Conservation (phyloP, 2,888 invertebrate genomes). For the Ophioninae sp. region DNA sequence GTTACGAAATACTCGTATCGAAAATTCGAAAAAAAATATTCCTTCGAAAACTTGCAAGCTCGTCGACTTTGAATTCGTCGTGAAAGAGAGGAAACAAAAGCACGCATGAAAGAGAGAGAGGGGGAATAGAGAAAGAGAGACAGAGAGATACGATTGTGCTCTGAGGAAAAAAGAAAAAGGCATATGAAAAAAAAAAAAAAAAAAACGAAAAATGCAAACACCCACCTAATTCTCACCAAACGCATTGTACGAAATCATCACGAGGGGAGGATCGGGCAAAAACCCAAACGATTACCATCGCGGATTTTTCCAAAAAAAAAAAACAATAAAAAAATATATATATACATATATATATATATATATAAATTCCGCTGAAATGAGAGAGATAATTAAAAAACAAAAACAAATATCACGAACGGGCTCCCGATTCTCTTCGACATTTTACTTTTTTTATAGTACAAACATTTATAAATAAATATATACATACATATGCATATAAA, state of each 20-base stretch:
- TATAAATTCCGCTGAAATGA: no score
- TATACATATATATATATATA: no score
- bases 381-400: background rate
- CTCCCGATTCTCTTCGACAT: slow-evolving; percentile 65
- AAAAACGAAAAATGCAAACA: slow-evolving; percentile 47
- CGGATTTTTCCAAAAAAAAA: slow-evolving; percentile 18
- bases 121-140: background rate
- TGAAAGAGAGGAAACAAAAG: slow-evolving; percentile 24
- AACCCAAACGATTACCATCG: slow-evolving; percentile 33
- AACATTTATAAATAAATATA: slow-evolving; percentile 77
- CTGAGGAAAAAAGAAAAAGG: slow-evolving; percentile 48
- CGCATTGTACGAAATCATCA: slow-evolving; percentile 67
- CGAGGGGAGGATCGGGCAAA: slow-evolving; percentile 54
- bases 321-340: no score
- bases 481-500: slow-evolving; percentile 76
- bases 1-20: no score
- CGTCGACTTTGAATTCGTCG: slow-evolving; percentile 37
- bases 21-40: slow-evolving; percentile 3
- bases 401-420: slow-evolving; percentile 32
- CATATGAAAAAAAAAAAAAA: slow-evolving; percentile 18
- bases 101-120: no score
- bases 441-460: slow-evolving; percentile 80
- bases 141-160: slow-evolving; percentile 50
- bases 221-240: slow-evolving; percentile 67
- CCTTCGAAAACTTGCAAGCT: slow-evolving; percentile 46